phyloP scores from a whole-genome alignment of 2,797 vertebrate genomes.

The Macroramphosus scolopax region DNA sequence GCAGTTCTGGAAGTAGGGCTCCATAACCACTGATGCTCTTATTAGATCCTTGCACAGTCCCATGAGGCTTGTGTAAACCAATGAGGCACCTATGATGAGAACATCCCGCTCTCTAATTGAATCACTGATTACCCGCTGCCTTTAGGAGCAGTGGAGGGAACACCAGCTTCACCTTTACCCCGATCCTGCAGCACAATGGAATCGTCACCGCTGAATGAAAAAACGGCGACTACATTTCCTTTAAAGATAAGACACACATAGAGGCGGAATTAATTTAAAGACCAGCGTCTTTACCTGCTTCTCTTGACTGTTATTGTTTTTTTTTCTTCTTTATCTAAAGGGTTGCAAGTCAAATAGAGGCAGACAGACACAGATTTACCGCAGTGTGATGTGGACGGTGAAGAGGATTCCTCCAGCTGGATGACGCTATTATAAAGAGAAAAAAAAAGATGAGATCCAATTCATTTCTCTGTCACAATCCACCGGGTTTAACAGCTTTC shows the following conservation, averaged over 20 bases:
- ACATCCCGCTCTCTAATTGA: too few species aligned
- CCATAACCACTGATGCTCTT: background rate
- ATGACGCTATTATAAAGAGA: background rate
- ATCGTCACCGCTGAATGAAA: background rate
- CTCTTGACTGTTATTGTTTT: background rate
- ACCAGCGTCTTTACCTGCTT: background rate
- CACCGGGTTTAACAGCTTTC: slow-evolving; percentile 8
- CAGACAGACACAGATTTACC: background rate
- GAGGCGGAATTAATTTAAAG: background rate
- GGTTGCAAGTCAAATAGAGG: background rate
- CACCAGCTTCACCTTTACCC: too few species aligned
- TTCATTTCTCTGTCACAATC: slow-evolving; percentile 4
- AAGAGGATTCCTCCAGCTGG: background rate
- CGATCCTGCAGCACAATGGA: background rate
- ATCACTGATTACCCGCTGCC: too few species aligned
- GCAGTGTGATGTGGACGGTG: background rate
- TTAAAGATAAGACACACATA: slow-evolving; percentile 1
- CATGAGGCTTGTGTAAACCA: too few species aligned
- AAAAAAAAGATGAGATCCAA: background rate
- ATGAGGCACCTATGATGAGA: background rate
- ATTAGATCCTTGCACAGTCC: slow-evolving; percentile 20
- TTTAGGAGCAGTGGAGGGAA: too few species aligned
- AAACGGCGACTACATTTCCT: slow-evolving; percentile 6
- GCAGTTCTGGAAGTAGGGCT: slow-evolving; percentile 9
- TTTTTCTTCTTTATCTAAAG: background rate